Percentiles rank a stretch among this genome's conserved stretches.
Evolutionary conservation across 2,797 vertebrate species (phyloP).

Genomic region (Xyrichtys novacula): DNA sequence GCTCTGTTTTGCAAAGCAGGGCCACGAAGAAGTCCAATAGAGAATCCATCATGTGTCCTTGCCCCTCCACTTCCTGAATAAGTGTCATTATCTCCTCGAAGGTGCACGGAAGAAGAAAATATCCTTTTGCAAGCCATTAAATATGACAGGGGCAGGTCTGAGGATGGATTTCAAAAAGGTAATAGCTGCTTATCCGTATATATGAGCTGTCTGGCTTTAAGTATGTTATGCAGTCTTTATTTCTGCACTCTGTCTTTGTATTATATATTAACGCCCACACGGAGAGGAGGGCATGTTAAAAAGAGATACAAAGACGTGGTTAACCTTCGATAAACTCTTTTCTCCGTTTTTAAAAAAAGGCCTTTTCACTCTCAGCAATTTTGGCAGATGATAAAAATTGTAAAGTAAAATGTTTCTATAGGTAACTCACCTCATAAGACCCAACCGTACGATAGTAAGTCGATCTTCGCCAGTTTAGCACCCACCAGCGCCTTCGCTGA

Average conservation of each 20-base stretch:
- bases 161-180: constrained; percentile 53
- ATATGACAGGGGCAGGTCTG: constrained; percentile 46
- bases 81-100: constrained; percentile 49
- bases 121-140: constrained; percentile 51
- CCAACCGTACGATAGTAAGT: not conserved
- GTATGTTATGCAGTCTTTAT: not conserved
- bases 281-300: not conserved
- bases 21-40: not conserved
- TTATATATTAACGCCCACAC: not conserved
- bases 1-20: not conserved
- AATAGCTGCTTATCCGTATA: constrained; percentile 52
- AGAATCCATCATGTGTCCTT: constrained; percentile 52
- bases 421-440: constrained; percentile 6
- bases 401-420: not conserved
- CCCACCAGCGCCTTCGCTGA: not conserved
- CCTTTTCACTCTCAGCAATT: not conserved
- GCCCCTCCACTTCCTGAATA: constrained; percentile 42
- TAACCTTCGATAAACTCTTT: constrained; percentile 18
- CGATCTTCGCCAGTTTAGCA: constrained; percentile 24
- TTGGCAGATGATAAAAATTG: not conserved
- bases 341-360: not conserved
- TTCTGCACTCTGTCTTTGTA: not conserved
- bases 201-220: not conserved
- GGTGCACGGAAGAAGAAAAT: constrained; percentile 32
- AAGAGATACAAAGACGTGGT: not conserved